Evolutionary conservation across 2,888 invertebrate species (phyloP).

Genomic region (Heliconius ismenius): DNA sequence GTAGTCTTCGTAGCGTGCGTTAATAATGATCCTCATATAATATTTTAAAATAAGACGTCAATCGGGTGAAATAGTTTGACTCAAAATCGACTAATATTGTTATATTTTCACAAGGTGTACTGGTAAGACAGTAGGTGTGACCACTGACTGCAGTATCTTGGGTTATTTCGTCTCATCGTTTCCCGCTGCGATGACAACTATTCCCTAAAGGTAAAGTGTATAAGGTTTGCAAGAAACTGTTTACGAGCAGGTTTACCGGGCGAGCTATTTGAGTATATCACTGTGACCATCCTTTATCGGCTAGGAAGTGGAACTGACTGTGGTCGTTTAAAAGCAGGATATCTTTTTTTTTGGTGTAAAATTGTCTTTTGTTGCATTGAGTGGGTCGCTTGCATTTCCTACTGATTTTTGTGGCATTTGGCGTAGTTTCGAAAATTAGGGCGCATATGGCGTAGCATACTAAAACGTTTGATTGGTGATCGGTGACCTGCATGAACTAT

Average conservation of each 20-base stretch:
- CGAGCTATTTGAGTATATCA: conserved; percentile 69
- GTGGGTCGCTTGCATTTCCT: conserved; percentile 78
- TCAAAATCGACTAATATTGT: conserved; percentile 81
- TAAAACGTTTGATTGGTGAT: conserved; percentile 58
- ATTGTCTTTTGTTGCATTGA: conserved; percentile 48
- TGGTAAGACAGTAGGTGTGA: conserved; percentile 82
- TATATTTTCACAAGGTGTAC: conserved; percentile 82
- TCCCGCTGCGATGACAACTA: conserved; percentile 66
- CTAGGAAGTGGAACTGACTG: conserved; percentile 78
- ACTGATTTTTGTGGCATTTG: conserved; percentile 75
- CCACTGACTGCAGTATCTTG: conserved; percentile 69
- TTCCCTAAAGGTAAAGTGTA: conserved; percentile 76
- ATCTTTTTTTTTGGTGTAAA: conserved; percentile 24
- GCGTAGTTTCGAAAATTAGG: conserved; percentile 75
- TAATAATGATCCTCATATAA: conserved; percentile 71
- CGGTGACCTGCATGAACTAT: conserved; percentile 52
- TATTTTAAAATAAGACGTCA: conserved; percentile 63
- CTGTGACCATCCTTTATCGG: conserved; percentile 75
- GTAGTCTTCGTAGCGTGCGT: conserved; percentile 53
- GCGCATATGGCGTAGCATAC: conserved; percentile 72
- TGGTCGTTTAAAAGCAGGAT: conserved; percentile 38
- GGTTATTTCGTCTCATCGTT: conserved; percentile 70
- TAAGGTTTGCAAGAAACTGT: conserved; percentile 73
- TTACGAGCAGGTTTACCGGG: conserved; percentile 69
- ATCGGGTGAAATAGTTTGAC: conserved; percentile 73